Evolutionary conservation across 92 coral and sea anemone species (phyloP).

Genomic region (Porites lobata): DNA sequence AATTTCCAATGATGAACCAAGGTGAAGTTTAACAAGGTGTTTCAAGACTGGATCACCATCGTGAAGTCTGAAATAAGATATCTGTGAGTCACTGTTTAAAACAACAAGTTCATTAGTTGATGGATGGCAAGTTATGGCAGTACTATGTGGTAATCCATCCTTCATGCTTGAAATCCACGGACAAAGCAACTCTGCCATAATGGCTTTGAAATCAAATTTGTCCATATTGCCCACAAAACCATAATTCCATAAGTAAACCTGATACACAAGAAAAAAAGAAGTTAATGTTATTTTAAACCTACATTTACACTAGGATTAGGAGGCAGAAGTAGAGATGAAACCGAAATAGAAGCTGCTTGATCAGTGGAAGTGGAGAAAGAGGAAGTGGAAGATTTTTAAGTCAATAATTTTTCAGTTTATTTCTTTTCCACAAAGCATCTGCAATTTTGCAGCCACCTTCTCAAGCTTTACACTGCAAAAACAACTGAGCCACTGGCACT

Average conservation of each 20-base stretch:
- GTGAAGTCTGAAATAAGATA: conserved; percentile 68
- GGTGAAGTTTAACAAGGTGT: conserved; percentile 57
- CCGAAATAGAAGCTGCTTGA: too few relatives aligned
- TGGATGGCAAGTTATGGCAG: conserved; percentile 75
- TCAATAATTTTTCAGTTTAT: too few relatives aligned
- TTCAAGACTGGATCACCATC: conserved; percentile 64
- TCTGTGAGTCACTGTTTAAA: conserved; percentile 46
- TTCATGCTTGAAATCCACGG: conserved; percentile 58
- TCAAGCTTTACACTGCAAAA: too few relatives aligned
- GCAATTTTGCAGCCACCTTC: too few relatives aligned
- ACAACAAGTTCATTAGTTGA: conserved; percentile 82
- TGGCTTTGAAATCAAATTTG: conserved; percentile 86
- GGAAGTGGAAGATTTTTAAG: too few relatives aligned
- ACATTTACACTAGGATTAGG: too few relatives aligned
- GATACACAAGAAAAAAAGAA: conserved; percentile 2
- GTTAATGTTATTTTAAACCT: too few relatives aligned
- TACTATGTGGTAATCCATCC: conserved; percentile 19
- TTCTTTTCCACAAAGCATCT: too few relatives aligned
- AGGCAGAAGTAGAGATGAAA: too few relatives aligned
- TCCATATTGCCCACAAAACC: conserved; percentile 65
- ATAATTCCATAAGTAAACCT: conserved; percentile 86
- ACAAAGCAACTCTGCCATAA: conserved; percentile 80
- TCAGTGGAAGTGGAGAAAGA: too few relatives aligned
- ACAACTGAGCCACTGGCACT: too few relatives aligned
- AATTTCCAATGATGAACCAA: conserved; percentile 15